Conservation (phyloP, 2,888 invertebrate genomes). For the Caenorhabditis panamensis region DNA sequence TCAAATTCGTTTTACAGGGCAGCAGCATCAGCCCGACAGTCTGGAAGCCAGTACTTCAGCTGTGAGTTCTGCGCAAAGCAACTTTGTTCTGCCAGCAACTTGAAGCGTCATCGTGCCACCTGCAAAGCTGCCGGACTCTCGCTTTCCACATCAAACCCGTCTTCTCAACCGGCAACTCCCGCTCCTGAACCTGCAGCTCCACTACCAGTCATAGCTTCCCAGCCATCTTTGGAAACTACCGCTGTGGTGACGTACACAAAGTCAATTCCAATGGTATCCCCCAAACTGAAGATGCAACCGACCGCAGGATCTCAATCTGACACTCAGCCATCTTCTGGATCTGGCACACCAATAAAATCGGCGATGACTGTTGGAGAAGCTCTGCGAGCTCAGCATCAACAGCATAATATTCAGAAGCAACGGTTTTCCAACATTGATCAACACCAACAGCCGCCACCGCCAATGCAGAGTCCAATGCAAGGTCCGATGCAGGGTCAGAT, state of each 20-base stretch:
- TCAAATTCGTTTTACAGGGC: no score
- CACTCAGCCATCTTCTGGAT: neutral
- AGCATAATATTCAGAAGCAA: no score
- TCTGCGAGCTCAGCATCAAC: conserved; percentile 65
- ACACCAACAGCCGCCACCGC: conserved; percentile 4
- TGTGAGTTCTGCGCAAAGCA: conserved; percentile 66
- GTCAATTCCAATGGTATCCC: conserved; percentile 23
- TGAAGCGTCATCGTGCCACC: conserved; percentile 72
- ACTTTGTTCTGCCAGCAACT: conserved; percentile 73
- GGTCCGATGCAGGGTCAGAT: neutral
- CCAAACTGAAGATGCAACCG: conserved; percentile 19
- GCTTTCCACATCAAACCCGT: conserved; percentile 1
- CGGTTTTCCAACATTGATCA: neutral
- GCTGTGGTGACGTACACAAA: conserved; percentile 54
- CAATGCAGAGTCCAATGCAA: neutral
- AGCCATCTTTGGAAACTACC: conserved; percentile 10
- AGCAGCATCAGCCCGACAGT: neutral
- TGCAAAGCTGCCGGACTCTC: conserved; percentile 63
- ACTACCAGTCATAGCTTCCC: neutral
- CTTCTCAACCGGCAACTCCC: conserved; percentile 19
- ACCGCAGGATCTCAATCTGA: neutral
- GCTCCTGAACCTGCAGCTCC: neutral
- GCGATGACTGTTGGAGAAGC: conserved; percentile 68
- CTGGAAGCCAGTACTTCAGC: conserved; percentile 38
- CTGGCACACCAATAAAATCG: neutral